Base-by-base conservation (phyloP, 2,888 invertebrate genomes). In the Aporophyla nigra region DNA sequence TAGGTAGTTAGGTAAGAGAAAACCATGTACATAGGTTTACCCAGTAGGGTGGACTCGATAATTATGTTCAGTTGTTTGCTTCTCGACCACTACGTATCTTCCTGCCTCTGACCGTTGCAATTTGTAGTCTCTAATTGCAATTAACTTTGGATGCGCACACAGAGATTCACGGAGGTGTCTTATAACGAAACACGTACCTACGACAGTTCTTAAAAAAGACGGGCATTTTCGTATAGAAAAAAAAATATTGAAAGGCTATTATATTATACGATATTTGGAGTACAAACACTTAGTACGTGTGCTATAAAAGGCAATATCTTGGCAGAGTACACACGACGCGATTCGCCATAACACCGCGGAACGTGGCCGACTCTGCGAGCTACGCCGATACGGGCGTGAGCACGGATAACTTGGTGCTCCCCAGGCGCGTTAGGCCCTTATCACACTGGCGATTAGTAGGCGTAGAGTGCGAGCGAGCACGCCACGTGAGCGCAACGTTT, bases 331-430 rank as follows among this genome's bases (percentile, higher is more conserved):
- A 58, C 79, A 59, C 24, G 14, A 24, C 27, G 61, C 69, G 68
- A 51, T 68, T 40, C 24, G 67, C 67, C 62, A 33, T 63, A 67
- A 54, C 33, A 54, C 12, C 62, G 61, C 16, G 51, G 54, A 14
- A 27, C 69, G 71, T 72, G 74, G 4, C 33, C 24, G 14, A 33
- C 33, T 63, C 53, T 33, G 68, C 61, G 9, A 49, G 71, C 33
- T n/a, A 43, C 21, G n/a, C 40, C 75, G 69, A 51, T 3, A 43
- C 69, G 33, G 24, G 33, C 80, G 71, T 83, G 83, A 71, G 70
- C 24, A 33, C 73, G 83, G 83, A 83, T 83, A 83, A 80, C 68
- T 80, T 76, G 14, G 12, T 40, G 33, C 46, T 6, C 27, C 24
- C 27, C 6, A 12, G 21, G 1, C 24, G 33, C 27, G n/a, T 70